Evolutionary conservation across 2,797 vertebrate species (phyloP).

Genomic region (Oreochromis mossambicus): DNA sequence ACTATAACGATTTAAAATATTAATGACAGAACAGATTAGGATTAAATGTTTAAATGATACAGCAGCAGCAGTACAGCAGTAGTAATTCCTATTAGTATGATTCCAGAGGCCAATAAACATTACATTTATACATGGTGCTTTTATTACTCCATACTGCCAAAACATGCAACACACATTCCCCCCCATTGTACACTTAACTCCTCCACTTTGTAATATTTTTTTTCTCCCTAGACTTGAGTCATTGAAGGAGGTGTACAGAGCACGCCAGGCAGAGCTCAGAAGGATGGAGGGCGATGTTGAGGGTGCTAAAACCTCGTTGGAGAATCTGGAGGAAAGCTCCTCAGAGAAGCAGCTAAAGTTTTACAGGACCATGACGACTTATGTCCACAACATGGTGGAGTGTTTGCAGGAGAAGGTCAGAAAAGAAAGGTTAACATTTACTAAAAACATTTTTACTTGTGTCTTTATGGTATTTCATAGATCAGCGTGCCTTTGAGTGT

Average conservation of each 20-base stretch:
- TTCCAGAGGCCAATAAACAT: background rate
- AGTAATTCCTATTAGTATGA: background rate
- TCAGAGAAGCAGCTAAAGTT: constrained; percentile 81
- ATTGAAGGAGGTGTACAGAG: constrained; percentile 83
- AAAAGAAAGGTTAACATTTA: background rate
- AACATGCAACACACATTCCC: background rate
- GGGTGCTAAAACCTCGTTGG: constrained; percentile 72
- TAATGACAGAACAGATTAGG: background rate
- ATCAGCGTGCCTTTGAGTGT: background rate
- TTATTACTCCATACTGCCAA: background rate
- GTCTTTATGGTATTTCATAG: background rate
- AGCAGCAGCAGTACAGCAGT: background rate
- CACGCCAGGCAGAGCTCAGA: constrained; percentile 83
- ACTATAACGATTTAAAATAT: background rate
- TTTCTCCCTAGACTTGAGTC: constrained; percentile 75
- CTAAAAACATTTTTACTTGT: background rate
- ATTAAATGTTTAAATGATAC: background rate
- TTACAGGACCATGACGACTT: constrained; percentile 84
- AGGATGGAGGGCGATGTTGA: constrained; percentile 79
- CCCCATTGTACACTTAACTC: background rate
- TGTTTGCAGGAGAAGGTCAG: constrained; percentile 91
- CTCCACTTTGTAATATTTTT: background rate
- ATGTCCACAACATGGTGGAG: constrained; percentile 84
- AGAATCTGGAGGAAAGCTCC: constrained; percentile 78
- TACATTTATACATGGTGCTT: background rate